A percentile compares a stretch with the other conserved stretches of the same genome.
Conservation (phyloP, 2,888 invertebrate species). For the Volucella zonaria region DNA sequence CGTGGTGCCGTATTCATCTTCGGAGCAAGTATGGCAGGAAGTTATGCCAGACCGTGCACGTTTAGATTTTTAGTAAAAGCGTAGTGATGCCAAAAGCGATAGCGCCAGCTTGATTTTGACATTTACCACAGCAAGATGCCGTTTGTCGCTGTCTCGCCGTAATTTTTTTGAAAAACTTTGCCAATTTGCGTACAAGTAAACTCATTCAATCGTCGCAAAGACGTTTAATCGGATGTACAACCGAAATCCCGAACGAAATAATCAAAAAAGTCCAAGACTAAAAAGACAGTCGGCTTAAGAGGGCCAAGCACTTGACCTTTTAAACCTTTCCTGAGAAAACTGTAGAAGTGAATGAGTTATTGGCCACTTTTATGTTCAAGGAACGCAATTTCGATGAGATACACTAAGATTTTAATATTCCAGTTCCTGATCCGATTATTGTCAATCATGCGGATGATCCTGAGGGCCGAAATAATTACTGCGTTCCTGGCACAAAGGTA, state of each 20-base stretch:
- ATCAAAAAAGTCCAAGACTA: conserved; percentile 89
- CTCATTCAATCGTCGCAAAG: conserved; percentile 31
- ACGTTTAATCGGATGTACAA: conserved; percentile 22
- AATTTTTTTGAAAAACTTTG: conserved; percentile 30
- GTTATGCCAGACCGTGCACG: too few relatives aligned
- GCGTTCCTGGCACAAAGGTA: conserved; percentile 85
- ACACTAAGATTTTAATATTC: conserved; percentile 90
- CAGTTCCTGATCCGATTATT: conserved; percentile 90
- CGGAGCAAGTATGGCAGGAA: too few relatives aligned
- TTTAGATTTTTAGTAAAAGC: too few relatives aligned
- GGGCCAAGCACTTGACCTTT: conserved; percentile 94
- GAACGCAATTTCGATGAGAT: conserved; percentile 90
- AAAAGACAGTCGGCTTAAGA: conserved; percentile 93
- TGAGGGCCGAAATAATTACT: conserved; percentile 77
- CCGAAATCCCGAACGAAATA: conserved; percentile 80
- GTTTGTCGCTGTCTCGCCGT: conserved; percentile 68
- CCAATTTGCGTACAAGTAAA: conserved; percentile 33
- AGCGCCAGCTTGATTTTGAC: conserved; percentile 55
- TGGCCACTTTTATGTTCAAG: conserved; percentile 92
- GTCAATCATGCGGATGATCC: conserved; percentile 83
- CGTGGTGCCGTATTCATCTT: too few relatives aligned
- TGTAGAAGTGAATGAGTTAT: conserved; percentile 92
- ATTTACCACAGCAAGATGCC: conserved; percentile 68
- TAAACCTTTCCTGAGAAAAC: conserved; percentile 97
- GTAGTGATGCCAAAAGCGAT: too few relatives aligned